Base-by-base conservation (phyloP, 2,888 invertebrate species). In the Blastobasis adustella region DNA sequence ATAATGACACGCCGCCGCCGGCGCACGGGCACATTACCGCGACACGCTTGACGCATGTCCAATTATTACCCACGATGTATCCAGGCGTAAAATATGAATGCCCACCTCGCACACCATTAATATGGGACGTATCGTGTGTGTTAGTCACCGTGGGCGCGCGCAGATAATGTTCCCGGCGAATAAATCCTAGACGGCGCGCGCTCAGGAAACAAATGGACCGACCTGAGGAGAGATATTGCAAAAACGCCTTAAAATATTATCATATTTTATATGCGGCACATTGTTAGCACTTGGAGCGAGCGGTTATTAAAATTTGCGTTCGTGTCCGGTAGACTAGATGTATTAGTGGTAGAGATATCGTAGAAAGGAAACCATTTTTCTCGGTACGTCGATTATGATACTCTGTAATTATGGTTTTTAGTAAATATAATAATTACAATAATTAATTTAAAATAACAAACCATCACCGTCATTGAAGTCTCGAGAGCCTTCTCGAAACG, bases 1-100 rank as follows among this genome's bases (percentile, higher is more conserved):
- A 77, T 81, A 82, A 84, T 79, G 83, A 81, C 83, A 82, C 61
- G 79, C 78, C 73, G 76, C 81, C 71, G 67, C 72, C 71, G 66
- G 66, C 79, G 69, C 84, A 86, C 76, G 80, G 70, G 76, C 82
- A 73, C 77, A 87, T 87, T 85, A 84, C 76, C 71, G 71, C 76
- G 79, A 82, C 85, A 80, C 71, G 76, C 76, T 76, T 84, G 86
- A 85, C 84, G 79, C 81, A 79, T 82, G 81, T 83, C 83, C 85
- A 85, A 86, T 86, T 86, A 86, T 79, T 80, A 80, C 82, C 75
- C 67, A 83, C 82, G 81, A 83, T 84, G 77, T 82, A 75, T 81
- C 72, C 73, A 67, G 69, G 71, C 66, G 82, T 82, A 82, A 83
- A 83, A 83, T 84, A 86, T 85, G 80, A 82, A 83, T 79, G 76